These are phyloP conservation scores for Lepus oiostolus DNA, from an alignment of 2,797 vertebrate species.

Conservation along the genomic window DNA sequence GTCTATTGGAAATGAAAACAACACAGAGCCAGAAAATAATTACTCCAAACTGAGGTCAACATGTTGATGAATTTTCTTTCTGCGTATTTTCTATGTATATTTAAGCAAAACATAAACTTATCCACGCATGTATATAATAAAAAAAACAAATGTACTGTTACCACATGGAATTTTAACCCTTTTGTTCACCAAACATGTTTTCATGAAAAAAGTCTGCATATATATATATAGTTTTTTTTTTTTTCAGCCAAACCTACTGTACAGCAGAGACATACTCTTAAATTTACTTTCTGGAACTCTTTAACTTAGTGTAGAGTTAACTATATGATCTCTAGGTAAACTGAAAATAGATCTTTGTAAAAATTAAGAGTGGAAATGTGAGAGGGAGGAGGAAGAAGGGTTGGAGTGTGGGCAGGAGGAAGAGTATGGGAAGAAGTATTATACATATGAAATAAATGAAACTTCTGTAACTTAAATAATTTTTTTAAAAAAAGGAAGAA, in stretches of 20 bases:
- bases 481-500: no score
- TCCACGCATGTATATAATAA: background rate
- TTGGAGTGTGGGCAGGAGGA: no score
- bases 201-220: background rate
- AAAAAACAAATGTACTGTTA: background rate
- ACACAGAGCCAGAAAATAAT: background rate
- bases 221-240: background rate
- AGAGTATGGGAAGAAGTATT: no score
- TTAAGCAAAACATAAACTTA: background rate
- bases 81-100: background rate
- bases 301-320: no score
- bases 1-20: slow-evolving; percentile 3
- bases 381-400: no score
- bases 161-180: background rate
- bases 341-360: no score
- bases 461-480: no score
- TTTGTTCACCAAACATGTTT: background rate
- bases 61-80: background rate
- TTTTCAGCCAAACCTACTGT: background rate
- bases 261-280: background rate
- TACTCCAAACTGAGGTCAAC: background rate
- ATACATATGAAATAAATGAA: no score
- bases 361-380: no score
- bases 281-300: no score
- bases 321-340: no score